Conservation (phyloP, 2,113 vertebrate species). For the Eleginops maclovinus region DNA sequence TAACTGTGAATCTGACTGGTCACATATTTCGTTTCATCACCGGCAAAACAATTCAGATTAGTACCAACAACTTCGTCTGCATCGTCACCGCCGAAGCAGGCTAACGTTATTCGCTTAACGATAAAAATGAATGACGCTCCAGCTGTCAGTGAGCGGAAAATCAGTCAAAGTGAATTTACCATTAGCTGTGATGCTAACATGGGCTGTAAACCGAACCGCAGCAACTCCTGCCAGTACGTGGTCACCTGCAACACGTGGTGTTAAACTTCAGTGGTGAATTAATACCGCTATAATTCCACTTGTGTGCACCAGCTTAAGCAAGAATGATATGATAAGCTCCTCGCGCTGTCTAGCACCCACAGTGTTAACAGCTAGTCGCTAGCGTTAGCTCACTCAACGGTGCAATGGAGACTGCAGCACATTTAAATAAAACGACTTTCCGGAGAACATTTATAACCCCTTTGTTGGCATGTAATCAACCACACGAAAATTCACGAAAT, state of each 20-base stretch:
- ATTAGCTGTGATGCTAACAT: constrained; percentile 62
- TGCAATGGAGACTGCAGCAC: neutral
- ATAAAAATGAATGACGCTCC: neutral
- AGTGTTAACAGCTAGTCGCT: neutral
- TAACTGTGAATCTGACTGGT: neutral
- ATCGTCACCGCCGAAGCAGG: neutral
- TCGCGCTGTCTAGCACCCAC: neutral
- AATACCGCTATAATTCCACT: neutral
- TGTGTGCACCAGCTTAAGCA: neutral
- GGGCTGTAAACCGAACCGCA: neutral
- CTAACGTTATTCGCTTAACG: too few species aligned
- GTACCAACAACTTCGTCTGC: too few species aligned
- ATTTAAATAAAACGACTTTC: neutral
- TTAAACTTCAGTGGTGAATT: neutral
- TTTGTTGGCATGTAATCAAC: neutral
- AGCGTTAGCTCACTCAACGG: neutral
- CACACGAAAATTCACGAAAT: neutral
- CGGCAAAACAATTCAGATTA: neutral
- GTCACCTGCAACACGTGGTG: constrained; percentile 14
- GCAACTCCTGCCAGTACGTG: neutral
- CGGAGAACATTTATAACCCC: fast-evolving
- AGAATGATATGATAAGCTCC: constrained; percentile 6
- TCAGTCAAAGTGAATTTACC: neutral
- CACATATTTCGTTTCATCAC: neutral
- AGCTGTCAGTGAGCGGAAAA: neutral